Evolutionary conservation across 2,113 vertebrate genomes (phyloP).

Genomic region (Daboia siamensis): DNA sequence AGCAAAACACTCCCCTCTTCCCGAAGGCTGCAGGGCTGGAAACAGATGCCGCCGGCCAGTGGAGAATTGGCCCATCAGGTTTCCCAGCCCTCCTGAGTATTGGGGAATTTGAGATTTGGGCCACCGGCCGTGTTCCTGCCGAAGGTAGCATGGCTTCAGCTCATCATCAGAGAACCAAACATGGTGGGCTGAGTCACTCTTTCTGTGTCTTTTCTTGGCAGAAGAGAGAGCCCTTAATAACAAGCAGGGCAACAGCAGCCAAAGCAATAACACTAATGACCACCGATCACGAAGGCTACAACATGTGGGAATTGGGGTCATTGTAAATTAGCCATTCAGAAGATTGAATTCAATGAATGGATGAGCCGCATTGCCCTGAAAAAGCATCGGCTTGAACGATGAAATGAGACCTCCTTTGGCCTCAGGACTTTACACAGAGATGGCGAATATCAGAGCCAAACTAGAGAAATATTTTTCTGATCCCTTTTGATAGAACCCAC

Average conservation of each 20-base stretch:
- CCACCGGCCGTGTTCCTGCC: not conserved
- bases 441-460: not conserved
- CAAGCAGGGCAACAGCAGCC: not conserved
- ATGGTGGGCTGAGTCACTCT: not conserved
- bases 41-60: not conserved
- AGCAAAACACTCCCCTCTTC: not conserved
- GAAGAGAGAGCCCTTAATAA: not conserved
- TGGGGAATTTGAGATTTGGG: not conserved
- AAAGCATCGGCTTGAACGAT: not conserved
- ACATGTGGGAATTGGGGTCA: not conserved
- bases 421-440: not conserved
- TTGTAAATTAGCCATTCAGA: not conserved
- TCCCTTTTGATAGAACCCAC: not conserved
- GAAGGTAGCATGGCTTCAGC: not conserved
- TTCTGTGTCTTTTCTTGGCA: too few species aligned
- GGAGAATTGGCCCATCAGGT: not conserved
- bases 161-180: not conserved
- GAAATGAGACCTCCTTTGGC: not conserved
- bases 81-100: not conserved
- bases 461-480: not conserved
- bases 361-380: not conserved
- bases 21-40: not conserved
- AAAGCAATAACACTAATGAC: not conserved
- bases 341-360: not conserved
- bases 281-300: not conserved